phyloP scores from a whole-genome alignment of 2,113 vertebrate species.

The Eudyptes chrysolophus region DNA sequence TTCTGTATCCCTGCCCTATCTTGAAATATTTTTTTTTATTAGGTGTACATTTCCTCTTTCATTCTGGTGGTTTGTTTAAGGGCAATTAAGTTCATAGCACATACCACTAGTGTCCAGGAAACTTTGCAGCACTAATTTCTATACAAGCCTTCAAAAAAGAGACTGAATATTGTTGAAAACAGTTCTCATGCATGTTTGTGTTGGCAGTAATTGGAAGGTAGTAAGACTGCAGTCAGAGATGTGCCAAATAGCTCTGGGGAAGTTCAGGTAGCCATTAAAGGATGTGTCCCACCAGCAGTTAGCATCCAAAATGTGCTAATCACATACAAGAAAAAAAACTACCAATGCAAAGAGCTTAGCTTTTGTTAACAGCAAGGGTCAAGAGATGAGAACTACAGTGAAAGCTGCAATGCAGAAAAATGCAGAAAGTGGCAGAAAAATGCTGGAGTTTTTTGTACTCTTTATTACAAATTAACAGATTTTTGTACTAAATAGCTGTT shows the following conservation, averaged over 20 bases:
- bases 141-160: background rate
- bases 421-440: background rate
- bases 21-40: background rate
- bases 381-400: background rate
- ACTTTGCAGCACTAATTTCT: background rate
- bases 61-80: background rate
- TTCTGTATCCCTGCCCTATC: background rate
- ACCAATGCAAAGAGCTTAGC: background rate
- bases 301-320: background rate
- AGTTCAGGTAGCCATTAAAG: background rate
- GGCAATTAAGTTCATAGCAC: background rate
- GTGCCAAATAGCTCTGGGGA: background rate
- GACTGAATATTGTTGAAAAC: background rate
- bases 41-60: background rate
- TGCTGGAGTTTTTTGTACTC: background rate
- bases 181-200: background rate
- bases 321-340: background rate
- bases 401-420: background rate
- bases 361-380: background rate
- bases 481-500: background rate
- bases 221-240: background rate
- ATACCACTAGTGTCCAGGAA: background rate
- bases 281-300: background rate
- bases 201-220: background rate
- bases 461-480: background rate